Evolutionary conservation across 2,113 vertebrate genomes (phyloP), one percentile per base, ranked within the genome.

Genomic region (Aix galericulata): DNA sequence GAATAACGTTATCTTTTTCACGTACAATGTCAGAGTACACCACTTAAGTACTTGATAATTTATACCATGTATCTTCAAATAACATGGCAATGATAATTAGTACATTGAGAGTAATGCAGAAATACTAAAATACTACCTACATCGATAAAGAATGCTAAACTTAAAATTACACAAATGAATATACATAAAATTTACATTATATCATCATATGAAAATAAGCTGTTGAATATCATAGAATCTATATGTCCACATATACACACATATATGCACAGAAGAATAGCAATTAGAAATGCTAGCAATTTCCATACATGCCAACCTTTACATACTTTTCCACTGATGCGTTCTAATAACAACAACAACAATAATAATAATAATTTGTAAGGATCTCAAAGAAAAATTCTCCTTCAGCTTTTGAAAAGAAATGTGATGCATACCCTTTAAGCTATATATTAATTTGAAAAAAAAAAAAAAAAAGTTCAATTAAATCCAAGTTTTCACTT

Each of bases 371-470:
- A 42, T 26, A 52, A 74, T 60, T 88, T 86, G 10, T 26, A 76
- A 73, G 64, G 91, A 59, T 74, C 40, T 84, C 64, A 50, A 31
- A n/a, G 42, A 94, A 68, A 92, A 32, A 26, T 84, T 95, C 53
- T 90, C 25, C 21, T 69, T 88, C 31, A 44, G 20, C 22, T 95
- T 97, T 90, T 79, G 62, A 94, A 95, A 93, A 64, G n/a, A 93
- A 88, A 27, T 68, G 20, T 76, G 32, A 12, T 91, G 26, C 40
- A 44, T 80, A 87, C 6, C 8, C 56, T 92, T 95, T 64, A 92
- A 81, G 63, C 34, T 75, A 18, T 44, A 32, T 71, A 91, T 94
- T 85, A 59, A 55, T 94, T 86, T 44, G 50, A 85, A 88, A 86
- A 48, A 48, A 17, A 85, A 88, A 86, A 48, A 48, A 17, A 46